Evolutionary conservation across 2,888 invertebrate species (phyloP).

Genomic region (Ariolimax columbianus): DNA sequence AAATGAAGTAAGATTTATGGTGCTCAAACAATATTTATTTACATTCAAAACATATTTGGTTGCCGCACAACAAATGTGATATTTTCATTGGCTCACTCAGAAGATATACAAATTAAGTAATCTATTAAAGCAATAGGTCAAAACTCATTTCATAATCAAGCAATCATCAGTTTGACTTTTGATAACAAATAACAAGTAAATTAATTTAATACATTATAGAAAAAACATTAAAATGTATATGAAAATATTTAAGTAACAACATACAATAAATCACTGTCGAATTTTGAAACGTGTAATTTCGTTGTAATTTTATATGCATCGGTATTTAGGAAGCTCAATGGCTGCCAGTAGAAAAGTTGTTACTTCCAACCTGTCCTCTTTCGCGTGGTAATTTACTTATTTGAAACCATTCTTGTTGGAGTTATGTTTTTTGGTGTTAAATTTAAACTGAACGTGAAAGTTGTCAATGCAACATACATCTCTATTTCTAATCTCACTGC

Average conservation of each 20-base stretch:
- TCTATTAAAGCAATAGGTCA: background rate
- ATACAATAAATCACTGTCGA: background rate
- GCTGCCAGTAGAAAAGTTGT: background rate
- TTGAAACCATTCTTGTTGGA: background rate
- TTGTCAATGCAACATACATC: too few relatives aligned
- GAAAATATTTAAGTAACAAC: background rate
- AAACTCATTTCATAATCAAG: background rate
- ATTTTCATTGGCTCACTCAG: background rate
- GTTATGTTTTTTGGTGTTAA: background rate
- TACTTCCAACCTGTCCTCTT: background rate
- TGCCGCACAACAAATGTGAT: background rate
- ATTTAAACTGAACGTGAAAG: too few relatives aligned
- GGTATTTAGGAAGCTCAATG: slow-evolving; percentile 4
- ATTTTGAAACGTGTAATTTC: background rate
- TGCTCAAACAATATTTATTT: too few relatives aligned
- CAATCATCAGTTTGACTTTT: background rate
- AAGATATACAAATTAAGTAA: background rate
- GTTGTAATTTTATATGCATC: background rate
- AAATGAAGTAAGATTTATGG: too few relatives aligned
- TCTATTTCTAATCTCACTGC: too few relatives aligned
- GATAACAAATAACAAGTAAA: background rate
- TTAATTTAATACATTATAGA: background rate
- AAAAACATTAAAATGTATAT: background rate
- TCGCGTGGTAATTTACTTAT: background rate
- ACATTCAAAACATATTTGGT: background rate